A percentile compares a stretch with the other conserved stretches of the same genome.
Conservation (phyloP, 2,113 vertebrate genomes). For the Vanacampus margaritifer region DNA sequence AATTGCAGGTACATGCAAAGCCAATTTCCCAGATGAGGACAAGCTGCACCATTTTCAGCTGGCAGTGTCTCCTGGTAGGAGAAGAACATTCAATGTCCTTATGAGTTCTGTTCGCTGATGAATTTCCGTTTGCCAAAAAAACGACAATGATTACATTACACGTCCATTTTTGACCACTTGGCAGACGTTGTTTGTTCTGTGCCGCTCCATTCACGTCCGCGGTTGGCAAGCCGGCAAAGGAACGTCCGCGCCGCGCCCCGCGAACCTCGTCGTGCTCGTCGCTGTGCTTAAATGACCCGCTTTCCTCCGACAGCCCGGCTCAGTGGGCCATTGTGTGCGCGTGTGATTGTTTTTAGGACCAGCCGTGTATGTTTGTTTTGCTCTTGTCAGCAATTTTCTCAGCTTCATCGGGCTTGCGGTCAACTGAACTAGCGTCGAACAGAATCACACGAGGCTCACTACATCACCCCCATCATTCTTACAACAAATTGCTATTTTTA, state of each 20-base stretch:
- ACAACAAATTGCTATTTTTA: no score
- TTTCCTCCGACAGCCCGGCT: neutral
- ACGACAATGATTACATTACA: neutral
- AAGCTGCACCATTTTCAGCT: slow-evolving; percentile 93
- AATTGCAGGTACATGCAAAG: slow-evolving; percentile 86
- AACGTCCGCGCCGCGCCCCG: neutral
- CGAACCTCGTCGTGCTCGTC: neutral
- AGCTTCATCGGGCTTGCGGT: slow-evolving; percentile 25
- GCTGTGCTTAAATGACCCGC: neutral
- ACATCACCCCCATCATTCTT: neutral
- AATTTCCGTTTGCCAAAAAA: neutral
- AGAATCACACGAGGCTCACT: no score
- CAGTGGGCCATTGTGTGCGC: neutral
- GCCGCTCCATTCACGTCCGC: neutral
- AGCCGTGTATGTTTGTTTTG: slow-evolving; percentile 6
- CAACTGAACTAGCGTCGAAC: no score
- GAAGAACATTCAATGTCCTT: neutral
- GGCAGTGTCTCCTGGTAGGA: slow-evolving; percentile 90
- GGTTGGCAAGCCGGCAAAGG: neutral
- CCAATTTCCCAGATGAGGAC: slow-evolving; percentile 91
- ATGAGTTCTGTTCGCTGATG: neutral
- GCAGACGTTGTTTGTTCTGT: neutral
- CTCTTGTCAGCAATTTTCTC: slow-evolving; percentile 43
- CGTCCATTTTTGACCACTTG: neutral
- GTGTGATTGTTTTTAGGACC: neutral